These are phyloP conservation scores for Boulengeromyrus knoepffleri DNA, from an alignment of 2,113 vertebrate species.

Conservation along the genomic window DNA sequence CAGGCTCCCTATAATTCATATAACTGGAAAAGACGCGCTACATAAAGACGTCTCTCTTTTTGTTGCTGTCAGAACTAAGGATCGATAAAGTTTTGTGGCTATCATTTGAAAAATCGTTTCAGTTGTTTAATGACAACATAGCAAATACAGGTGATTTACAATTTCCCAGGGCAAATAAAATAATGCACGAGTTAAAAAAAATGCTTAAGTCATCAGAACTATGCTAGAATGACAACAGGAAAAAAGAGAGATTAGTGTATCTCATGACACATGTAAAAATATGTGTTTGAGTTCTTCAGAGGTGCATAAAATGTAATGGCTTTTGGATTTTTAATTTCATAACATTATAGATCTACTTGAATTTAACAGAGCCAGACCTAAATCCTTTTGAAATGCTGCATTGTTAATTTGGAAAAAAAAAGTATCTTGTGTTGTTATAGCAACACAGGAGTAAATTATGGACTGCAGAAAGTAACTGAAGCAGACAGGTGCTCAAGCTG, in stretches of 20 bases:
- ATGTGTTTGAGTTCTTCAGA: constrained; percentile 44
- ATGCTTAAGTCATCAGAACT: constrained; percentile 50
- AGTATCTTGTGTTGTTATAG: background rate
- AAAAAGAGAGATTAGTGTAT: constrained; percentile 46
- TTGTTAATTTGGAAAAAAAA: background rate
- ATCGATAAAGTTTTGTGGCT: constrained; percentile 41
- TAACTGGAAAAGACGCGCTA: constrained; percentile 54
- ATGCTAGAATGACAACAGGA: constrained; percentile 43
- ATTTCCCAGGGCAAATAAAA: constrained; percentile 53
- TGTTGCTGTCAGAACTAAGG: background rate
- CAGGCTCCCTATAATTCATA: constrained; percentile 42
- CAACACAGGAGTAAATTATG: background rate
- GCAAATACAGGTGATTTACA: constrained; percentile 45
- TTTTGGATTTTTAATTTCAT: constrained; percentile 1
- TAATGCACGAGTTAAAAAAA: constrained; percentile 46
- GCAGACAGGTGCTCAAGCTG: background rate
- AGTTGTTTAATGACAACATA: constrained; percentile 35
- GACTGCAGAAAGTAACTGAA: background rate
- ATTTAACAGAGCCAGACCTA: background rate
- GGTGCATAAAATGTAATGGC: constrained; percentile 51
- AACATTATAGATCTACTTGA: background rate
- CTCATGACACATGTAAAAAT: constrained; percentile 51
- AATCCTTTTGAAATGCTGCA: background rate
- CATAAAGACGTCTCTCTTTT: constrained; percentile 38
- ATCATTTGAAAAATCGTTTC: constrained; percentile 50